Conservation (phyloP, 2,113 vertebrate species). For the Hippoglossus stenolepis region DNA sequence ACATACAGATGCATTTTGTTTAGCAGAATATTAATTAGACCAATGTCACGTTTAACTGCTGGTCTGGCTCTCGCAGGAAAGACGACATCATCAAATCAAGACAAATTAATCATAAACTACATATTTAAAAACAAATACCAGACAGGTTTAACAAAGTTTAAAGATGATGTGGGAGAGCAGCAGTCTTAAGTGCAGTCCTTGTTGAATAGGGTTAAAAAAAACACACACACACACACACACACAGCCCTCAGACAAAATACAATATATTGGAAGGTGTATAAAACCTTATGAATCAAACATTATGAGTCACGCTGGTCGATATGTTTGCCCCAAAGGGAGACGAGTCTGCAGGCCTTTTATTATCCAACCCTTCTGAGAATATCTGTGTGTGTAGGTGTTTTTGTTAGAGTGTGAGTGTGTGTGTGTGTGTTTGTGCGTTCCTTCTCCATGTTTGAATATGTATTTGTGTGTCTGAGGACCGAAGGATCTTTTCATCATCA, state of each 20-base stretch:
- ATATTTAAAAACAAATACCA: no score
- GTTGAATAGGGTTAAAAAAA: neutral
- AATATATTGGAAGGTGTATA: constrained; percentile 8
- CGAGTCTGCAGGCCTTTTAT: constrained; percentile 13
- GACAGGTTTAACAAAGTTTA: no score
- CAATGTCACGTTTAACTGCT: no score
- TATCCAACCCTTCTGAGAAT: neutral
- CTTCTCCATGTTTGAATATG: neutral
- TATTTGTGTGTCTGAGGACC: constrained; percentile 18
- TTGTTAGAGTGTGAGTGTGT: neutral
- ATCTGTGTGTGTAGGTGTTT: neutral
- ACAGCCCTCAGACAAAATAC: constrained; percentile 11
- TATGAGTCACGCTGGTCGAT: constrained; percentile 53
- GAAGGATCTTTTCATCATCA: constrained; percentile 23
- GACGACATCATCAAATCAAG: no score
- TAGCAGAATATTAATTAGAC: no score
- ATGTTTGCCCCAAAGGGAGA: constrained; percentile 30
- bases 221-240: no score
- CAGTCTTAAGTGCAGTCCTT: neutral
- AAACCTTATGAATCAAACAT: constrained; percentile 56
- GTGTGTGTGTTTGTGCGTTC: neutral
- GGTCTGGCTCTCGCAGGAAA: no score
- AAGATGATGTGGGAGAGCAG: no score
- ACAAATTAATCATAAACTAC: no score
- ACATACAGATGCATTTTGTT: no score